These are phyloP conservation scores for Whitmania pigra DNA, from an alignment of 1,140 invertebrate genomes.

Conservation along the genomic window DNA sequence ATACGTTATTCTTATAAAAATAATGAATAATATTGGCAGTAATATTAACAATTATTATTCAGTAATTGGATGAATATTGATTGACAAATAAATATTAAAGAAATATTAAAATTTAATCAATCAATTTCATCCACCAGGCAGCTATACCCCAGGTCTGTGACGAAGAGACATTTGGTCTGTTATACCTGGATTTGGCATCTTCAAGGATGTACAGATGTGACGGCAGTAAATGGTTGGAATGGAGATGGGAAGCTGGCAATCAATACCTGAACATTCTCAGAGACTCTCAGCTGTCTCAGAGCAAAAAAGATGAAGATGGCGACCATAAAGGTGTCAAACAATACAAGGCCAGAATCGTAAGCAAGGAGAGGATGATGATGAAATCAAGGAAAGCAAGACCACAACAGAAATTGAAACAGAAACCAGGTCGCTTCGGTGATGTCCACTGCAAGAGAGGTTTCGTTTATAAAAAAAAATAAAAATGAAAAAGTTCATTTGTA, in stretches of 20 bases:
- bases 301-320: background rate
- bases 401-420: background rate
- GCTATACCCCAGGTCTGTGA: constrained; percentile 31
- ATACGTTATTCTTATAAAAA: too few species aligned
- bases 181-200: constrained; percentile 28
- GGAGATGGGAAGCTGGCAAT: constrained; percentile 20
- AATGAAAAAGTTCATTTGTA: too few species aligned
- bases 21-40: too few species aligned
- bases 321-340: background rate
- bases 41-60: too few species aligned
- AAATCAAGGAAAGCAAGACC: background rate
- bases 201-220: constrained; percentile 24
- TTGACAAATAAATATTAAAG: background rate
- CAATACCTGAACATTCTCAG: constrained; percentile 10
- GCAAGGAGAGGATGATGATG: background rate
- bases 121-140: background rate
- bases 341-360: background rate
- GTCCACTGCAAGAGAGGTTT: too few species aligned
- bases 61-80: too few species aligned
- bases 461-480: too few species aligned
- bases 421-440: too few species aligned
- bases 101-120: background rate
- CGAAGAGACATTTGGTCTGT: constrained; percentile 32
- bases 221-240: constrained; percentile 14
- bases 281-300: background rate